phyloP scores from a whole-genome alignment of 2,888 invertebrate species.

The Hecatera dysodea region DNA sequence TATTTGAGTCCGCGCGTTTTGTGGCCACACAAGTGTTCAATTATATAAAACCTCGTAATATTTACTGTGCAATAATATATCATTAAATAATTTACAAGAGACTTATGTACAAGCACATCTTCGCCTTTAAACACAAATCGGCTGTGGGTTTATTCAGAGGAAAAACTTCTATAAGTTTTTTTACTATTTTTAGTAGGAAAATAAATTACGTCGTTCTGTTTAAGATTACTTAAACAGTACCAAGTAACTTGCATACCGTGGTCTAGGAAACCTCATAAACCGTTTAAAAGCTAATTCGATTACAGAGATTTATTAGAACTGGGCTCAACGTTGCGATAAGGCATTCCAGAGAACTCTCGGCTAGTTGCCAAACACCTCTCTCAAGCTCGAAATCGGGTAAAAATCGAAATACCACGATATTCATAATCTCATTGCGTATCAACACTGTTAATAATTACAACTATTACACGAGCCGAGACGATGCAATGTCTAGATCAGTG shows the following conservation, averaged over 20 bases:
- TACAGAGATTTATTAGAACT: constrained; percentile 12
- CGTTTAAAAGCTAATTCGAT: constrained; percentile 32
- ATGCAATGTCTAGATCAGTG: constrained; percentile 72
- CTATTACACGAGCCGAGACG: constrained; percentile 67
- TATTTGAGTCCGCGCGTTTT: constrained; percentile 3
- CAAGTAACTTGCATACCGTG: neutral
- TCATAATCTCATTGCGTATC: constrained; percentile 50
- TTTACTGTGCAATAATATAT: constrained; percentile 38
- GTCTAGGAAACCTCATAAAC: neutral
- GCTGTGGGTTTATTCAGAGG: neutral
- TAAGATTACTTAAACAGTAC: neutral
- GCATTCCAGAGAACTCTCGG: constrained; percentile 12
- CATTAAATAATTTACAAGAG: constrained; percentile 34
- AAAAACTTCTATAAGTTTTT: neutral
- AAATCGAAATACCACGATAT: constrained; percentile 43
- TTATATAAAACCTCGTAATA: constrained; percentile 46
- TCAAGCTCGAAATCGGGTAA: constrained; percentile 18
- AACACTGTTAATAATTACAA: constrained; percentile 74
- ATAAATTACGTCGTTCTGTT: neutral
- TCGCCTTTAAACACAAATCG: constrained; percentile 3
- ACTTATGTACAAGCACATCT: neutral
- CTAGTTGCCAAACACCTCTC: constrained; percentile 28
- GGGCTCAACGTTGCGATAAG: constrained; percentile 22
- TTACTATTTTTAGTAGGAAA: neutral
- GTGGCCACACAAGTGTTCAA: constrained; percentile 43